Evolutionary conservation across 2,797 vertebrate genomes (phyloP), one percentile per base, ranked within the genome.

Genomic region (Babyrousa celebensis): DNA sequence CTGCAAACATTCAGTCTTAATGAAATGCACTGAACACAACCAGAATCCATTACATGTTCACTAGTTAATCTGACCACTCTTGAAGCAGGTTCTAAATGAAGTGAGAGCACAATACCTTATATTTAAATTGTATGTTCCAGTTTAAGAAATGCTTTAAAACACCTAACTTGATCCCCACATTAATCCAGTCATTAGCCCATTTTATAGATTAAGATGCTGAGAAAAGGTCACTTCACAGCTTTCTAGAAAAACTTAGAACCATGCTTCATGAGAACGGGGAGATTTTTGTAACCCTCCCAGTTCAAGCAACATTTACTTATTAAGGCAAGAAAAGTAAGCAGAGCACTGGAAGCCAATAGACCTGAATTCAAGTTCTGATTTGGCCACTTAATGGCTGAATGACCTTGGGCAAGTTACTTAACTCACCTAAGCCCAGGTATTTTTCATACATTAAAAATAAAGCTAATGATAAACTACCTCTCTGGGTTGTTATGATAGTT

Each of bases 131-230:
- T 54, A 84, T 23, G 43, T 86, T 91, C 36, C 21, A 43, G 17
- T 60, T 89, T 85, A 89, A 95, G 58, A 94, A 65, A 86, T 70
- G 8, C 17, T 94, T 92, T 74, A 65, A 52, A 17, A 23, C 75
- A n/a, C 74, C 43, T 94, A 56, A 89, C 80, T 74, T 92, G 60
- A 86, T 82, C 10, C 5, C 32, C 58, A 88, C 20, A 56, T 94
- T 58, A 75, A 89, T 80, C 18, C 27, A 91, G 32, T 12, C n/a
- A 85, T 63, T 93, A 82, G 56, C 43, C 85, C 89, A 96, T 93
- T 94, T 94, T 90, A 84, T 29, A 91, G 82, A 95, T 93, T 85
- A 87, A 75, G 25, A 85, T 25, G 18, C 75, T 89, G 27, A 89
- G 21, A 86, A 92, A 90, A 94, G 29, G 20, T 84, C 52, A 74